phyloP scores from a whole-genome alignment of 2,888 invertebrate species.

The Orthosia incerta region DNA sequence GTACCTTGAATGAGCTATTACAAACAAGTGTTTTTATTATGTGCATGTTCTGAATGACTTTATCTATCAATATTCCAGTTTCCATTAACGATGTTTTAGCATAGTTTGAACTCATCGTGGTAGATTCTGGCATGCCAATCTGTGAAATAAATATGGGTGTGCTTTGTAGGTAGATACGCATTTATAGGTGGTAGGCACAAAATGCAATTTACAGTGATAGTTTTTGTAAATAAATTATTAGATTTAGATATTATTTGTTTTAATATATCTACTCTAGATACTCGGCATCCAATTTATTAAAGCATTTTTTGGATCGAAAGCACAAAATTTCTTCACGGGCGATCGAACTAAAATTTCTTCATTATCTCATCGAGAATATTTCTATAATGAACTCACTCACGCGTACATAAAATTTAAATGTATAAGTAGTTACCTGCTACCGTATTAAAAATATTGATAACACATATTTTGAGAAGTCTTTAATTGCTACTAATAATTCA shows the following conservation, averaged over 20 bases:
- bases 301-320: neutral
- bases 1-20: constrained; percentile 37
- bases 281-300: neutral
- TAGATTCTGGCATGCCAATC: neutral
- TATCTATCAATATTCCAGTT: neutral
- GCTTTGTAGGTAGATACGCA: no score
- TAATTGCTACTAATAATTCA: constrained; percentile 89
- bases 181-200: no score
- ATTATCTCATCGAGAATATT: constrained; percentile 81
- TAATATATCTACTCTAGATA: neutral
- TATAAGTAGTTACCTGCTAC: constrained; percentile 89
- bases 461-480: constrained; percentile 85
- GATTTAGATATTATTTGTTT: no score
- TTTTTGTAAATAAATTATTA: no score
- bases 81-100: neutral
- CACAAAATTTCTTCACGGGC: constrained; percentile 7
- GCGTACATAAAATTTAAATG: constrained; percentile 89
- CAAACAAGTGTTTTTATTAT: constrained; percentile 20
- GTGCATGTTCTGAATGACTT: neutral
- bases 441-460: constrained; percentile 90
- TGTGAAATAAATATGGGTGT: constrained; percentile 1
- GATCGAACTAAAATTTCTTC: constrained; percentile 67
- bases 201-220: no score
- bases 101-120: neutral
- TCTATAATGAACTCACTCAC: constrained; percentile 87